Percentiles rank a stretch among this genome's conserved stretches.
phyloP scores from a whole-genome alignment of 2,888 invertebrate genomes.

The Eupithecia exiguata region DNA sequence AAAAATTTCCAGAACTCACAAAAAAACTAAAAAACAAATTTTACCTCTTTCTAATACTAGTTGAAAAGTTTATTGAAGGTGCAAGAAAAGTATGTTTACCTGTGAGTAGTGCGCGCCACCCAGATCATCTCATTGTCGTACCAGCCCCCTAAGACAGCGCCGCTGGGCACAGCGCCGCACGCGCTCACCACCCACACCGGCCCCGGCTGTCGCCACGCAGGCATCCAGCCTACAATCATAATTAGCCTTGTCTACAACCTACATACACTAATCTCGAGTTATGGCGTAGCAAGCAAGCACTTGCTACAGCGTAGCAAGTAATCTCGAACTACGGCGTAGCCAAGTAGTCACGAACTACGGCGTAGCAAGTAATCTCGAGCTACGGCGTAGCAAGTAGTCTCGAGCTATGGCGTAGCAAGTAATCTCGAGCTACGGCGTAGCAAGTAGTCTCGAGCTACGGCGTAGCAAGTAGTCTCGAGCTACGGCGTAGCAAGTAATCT shows the following conservation, averaged over 20 bases:
- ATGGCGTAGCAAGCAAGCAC: background rate
- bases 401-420: background rate
- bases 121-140: conserved; percentile 66
- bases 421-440: too few relatives aligned
- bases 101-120: conserved; percentile 74
- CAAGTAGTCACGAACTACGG: too few relatives aligned
- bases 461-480: background rate
- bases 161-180: conserved; percentile 75
- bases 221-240: conserved; percentile 62
- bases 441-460: background rate
- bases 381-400: background rate
- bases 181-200: conserved; percentile 78
- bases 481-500: conserved; percentile 3
- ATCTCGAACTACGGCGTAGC: background rate
- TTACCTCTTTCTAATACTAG: too few relatives aligned
- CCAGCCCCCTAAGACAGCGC: conserved; percentile 71
- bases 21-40: too few relatives aligned
- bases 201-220: conserved; percentile 58
- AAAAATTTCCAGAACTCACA: too few relatives aligned
- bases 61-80: too few relatives aligned
- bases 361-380: background rate
- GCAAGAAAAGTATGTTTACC: conserved; percentile 44
- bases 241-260: background rate
- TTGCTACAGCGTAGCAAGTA: conserved; percentile 6
- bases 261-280: background rate